Base-by-base conservation (phyloP, 2,888 invertebrate genomes). In the Eupithecia abbreviata region DNA sequence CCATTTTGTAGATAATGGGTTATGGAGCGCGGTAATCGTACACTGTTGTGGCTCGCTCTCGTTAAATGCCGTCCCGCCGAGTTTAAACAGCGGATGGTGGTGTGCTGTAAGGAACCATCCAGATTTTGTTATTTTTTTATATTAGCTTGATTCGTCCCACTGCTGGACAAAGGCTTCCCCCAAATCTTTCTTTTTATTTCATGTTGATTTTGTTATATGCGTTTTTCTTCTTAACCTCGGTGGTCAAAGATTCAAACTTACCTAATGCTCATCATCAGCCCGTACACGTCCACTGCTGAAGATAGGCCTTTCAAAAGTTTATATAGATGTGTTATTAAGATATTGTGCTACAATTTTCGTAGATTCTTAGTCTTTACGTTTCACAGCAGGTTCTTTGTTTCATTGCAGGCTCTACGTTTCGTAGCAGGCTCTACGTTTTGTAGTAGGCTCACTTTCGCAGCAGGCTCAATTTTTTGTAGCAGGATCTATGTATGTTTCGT, bases 41-140 rank as follows among this genome's bases (percentile, higher is more conserved):
- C 72, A 78, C 78, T 73, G 77, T 69, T 69, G 72, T 73, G 75
- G 55, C 66, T 69, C 76, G 73, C 72, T 78, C 72, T 72, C 76
- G 76, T 69, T 78, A 62, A 76, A 78, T 76, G 74, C 78, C 76
- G 76, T 78, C 78, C 73, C 51, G 73, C 65, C 68, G 51, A 71
- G 78, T 78, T 78, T 72, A 74, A 78, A 76, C 66, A 72, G 65
- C 4, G 76, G 43, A 4, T 4, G 47, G 41, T 69, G 15, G 51
- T 58, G 47, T 78, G 72, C 76, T 49, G 13, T 51, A 76, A 13
- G 6, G 69, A 74, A 55, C 55, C 69, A 74, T 69, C 47, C 43
- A 18, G 13, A 68, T 15, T 68, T 43, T 42, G 15, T 7, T n/a
- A 18, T 4, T 58, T 18, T 18, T 18, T 58, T 15, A n/a, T 30